A percentile compares a stretch with the other conserved stretches of the same genome.
Conservation (phyloP, 2,888 invertebrate genomes). For the Crocallis elinguaria region DNA sequence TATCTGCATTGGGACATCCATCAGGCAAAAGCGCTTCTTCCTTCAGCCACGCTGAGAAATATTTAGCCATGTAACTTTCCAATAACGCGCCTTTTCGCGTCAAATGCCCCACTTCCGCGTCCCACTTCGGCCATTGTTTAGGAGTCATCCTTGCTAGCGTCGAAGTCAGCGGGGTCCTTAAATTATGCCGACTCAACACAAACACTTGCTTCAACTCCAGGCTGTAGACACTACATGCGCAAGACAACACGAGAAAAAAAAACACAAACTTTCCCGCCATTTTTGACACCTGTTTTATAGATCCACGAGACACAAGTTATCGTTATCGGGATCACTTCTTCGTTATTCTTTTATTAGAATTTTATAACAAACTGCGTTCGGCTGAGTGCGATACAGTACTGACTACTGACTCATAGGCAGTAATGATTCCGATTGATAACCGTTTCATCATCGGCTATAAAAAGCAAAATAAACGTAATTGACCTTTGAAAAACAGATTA, state of each 20-base stretch:
- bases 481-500: no score
- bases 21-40: slow-evolving; percentile 47
- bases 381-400: background rate
- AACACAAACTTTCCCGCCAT: slow-evolving; percentile 21
- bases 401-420: background rate
- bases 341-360: background rate
- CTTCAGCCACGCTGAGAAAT: slow-evolving; percentile 60
- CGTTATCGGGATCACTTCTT: background rate
- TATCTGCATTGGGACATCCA: slow-evolving; percentile 51
- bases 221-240: background rate
- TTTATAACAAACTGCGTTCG: background rate
- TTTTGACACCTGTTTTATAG: background rate
- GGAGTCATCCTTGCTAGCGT: slow-evolving; percentile 50
- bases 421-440: background rate
- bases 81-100: slow-evolving; percentile 63
- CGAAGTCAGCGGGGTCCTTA: slow-evolving; percentile 60
- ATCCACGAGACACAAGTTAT: background rate
- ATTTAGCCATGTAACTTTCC: slow-evolving; percentile 66
- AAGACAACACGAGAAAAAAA: background rate
- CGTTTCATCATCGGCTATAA: background rate
- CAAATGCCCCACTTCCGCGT: slow-evolving; percentile 51
- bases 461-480: no score
- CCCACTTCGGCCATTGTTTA: slow-evolving; percentile 59
- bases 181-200: slow-evolving; percentile 65
- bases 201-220: slow-evolving; percentile 52